These are phyloP conservation scores for Melanotaenia pygmaea DNA, from an alignment of 2,797 vertebrate species.

Conservation along the genomic window DNA sequence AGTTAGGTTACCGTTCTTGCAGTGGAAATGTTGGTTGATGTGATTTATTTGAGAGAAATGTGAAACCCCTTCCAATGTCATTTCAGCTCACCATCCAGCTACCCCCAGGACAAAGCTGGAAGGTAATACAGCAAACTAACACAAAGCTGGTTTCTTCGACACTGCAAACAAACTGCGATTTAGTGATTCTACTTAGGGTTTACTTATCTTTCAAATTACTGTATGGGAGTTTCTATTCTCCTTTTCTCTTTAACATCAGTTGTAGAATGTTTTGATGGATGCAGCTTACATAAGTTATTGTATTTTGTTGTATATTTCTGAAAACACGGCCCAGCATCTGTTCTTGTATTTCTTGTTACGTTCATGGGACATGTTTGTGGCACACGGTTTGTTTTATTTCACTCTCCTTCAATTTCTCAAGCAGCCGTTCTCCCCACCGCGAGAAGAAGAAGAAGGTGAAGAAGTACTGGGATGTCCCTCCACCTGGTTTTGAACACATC, in stretches of 20 bases:
- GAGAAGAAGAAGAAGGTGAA: constrained; percentile 97
- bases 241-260: constrained; percentile 8
- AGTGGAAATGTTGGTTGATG: constrained; percentile 43
- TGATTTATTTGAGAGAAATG: constrained; percentile 65
- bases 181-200: constrained; percentile 43
- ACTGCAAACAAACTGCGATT: constrained; percentile 57
- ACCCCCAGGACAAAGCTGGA: constrained; percentile 80
- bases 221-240: constrained; percentile 33
- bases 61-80: constrained; percentile 78
- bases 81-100: constrained; percentile 82
- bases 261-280: constrained; percentile 25
- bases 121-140: constrained; percentile 80
- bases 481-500: constrained; percentile 86
- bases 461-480: constrained; percentile 90
- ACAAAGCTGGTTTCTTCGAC: constrained; percentile 67
- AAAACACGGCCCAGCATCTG: constrained; percentile 10
- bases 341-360: constrained; percentile 9
- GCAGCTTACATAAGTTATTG: background rate
- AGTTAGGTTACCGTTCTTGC: constrained; percentile 21
- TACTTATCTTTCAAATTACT: constrained; percentile 30
- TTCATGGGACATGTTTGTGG: background rate
- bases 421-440: constrained; percentile 90
- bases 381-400: background rate
- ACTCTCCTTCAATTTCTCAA: constrained; percentile 2
- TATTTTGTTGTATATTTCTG: constrained; percentile 17